Conservation (phyloP, 2,113 vertebrate genomes). For the Mirza zaza region DNA sequence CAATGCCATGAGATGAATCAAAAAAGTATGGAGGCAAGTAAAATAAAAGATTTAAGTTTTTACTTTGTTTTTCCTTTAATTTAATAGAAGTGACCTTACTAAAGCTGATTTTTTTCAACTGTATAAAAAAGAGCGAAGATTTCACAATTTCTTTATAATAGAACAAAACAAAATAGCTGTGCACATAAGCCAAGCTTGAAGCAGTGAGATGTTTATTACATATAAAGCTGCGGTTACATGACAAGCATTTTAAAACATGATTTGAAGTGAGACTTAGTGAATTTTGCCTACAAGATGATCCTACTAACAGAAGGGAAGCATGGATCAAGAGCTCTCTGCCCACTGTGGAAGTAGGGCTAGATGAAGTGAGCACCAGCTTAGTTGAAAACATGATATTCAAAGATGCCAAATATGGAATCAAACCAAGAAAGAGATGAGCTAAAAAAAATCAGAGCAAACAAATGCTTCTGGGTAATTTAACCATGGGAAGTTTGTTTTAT, state of each 20-base stretch:
- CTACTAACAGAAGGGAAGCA: constrained; percentile 37
- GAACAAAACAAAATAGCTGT: neutral
- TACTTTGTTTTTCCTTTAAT: constrained; percentile 22
- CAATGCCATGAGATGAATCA: neutral
- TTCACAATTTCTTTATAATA: neutral
- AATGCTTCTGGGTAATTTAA: constrained; percentile 12
- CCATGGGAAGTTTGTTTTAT: neutral
- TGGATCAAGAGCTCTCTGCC: constrained; percentile 12
- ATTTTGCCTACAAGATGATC: constrained; percentile 26
- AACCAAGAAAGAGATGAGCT: neutral
- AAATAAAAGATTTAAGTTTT: neutral
- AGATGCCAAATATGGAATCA: neutral
- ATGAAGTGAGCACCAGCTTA: neutral
- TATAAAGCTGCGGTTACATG: neutral
- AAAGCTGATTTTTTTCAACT: neutral
- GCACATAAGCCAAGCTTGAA: neutral
- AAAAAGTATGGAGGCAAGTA: neutral
- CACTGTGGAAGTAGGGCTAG: neutral
- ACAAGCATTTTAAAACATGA: constrained; percentile 55
- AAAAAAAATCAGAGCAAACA: neutral
- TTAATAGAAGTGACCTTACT: neutral
- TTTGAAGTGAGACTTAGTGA: constrained; percentile 37
- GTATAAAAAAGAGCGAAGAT: neutral
- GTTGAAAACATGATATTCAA: neutral
- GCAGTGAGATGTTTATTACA: constrained; percentile 22